Base-by-base conservation (phyloP, 2,113 vertebrate species). In the Meleagris gallopavo region DNA sequence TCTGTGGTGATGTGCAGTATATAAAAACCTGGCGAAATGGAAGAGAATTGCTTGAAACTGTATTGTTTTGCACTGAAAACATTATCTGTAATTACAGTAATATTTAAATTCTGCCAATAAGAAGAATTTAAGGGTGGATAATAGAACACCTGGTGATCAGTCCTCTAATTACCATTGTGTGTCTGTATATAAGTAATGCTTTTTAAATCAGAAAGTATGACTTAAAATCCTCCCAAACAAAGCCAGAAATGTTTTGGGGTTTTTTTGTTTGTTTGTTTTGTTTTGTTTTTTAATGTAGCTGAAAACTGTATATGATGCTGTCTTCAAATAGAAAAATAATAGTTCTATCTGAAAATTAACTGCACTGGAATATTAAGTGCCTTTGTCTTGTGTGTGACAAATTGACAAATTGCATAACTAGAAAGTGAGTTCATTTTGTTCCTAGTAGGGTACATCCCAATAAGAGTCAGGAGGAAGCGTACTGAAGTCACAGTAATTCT, bases 281-380 rank as follows among this genome's bases (percentile, higher is more conserved):
- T 77, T 36, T 13, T 41, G 74, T 75, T 54, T 34, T 67, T n/a
- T 12, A 10, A 34, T 83, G 7, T 82, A 21, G 11, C 77, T 78
- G 60, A 70, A 88, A 92, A 77, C 6, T 52, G 4, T 80, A 43
- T 27, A 41, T 57, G 45, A 43, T 57, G 45, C 17, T 64, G 45
- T 64, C 50, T 83, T 78, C 81, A 40, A 73, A 86, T 91, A 94
- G 11, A 65, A 24, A 96, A 45, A 67, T 50, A 91, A 38, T 62
- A 34, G 5, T 27, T 64, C 36, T 95, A 86, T 86, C 54, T 90
- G 43, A 90, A 94, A 90, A 94, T 90, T 87, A 86, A 83, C 71
- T 87, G 36, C 54, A 48, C 64, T 83, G 78, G 61, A 88, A 90
- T 86, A 82, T 75, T 83, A 92, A 90, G 34, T n/a, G 69, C 55